Evolutionary conservation across 2,888 invertebrate genomes (phyloP).

Genomic region (Chymomyza caudatula): DNA sequence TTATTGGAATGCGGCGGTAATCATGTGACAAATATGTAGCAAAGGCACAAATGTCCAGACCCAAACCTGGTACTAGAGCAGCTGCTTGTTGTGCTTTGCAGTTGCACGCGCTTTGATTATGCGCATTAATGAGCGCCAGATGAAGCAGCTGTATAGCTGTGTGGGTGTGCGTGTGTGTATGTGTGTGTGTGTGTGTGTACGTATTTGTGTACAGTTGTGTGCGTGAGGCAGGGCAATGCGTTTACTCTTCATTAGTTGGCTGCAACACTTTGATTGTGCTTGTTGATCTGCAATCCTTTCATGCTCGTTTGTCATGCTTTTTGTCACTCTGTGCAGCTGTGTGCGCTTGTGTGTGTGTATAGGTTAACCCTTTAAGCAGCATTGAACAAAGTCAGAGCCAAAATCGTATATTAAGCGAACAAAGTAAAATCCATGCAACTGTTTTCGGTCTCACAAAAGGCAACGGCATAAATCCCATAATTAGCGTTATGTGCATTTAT

Average conservation of each 20-base stretch:
- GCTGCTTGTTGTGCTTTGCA: not conserved
- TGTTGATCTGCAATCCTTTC: slow-evolving; percentile 16
- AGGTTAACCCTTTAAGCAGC: not conserved
- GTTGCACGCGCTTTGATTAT: slow-evolving; percentile 52
- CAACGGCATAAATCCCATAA: slow-evolving; percentile 35
- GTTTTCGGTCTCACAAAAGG: not conserved
- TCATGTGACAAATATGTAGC: slow-evolving; percentile 59
- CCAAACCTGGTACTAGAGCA: slow-evolving; percentile 6
- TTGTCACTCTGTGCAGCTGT: no score
- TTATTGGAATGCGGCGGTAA: slow-evolving; percentile 56
- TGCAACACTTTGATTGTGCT: slow-evolving; percentile 45
- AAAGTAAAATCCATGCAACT: not conserved
- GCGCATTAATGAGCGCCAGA: slow-evolving; percentile 59
- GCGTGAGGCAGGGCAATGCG: slow-evolving; percentile 22
- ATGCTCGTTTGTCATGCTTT: not conserved
- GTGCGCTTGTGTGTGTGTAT: not conserved
- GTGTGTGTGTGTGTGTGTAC: not conserved
- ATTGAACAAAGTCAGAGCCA: not conserved
- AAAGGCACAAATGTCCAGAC: not conserved
- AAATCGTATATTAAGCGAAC: not conserved
- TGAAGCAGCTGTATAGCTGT: not conserved
- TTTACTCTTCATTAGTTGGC: slow-evolving; percentile 61
- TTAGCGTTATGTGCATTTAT: slow-evolving; percentile 46
- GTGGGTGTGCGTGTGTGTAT: not conserved
- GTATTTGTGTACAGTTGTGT: not conserved